Conservation (phyloP, 2,888 invertebrate species). For the Maniola hyperantus region DNA sequence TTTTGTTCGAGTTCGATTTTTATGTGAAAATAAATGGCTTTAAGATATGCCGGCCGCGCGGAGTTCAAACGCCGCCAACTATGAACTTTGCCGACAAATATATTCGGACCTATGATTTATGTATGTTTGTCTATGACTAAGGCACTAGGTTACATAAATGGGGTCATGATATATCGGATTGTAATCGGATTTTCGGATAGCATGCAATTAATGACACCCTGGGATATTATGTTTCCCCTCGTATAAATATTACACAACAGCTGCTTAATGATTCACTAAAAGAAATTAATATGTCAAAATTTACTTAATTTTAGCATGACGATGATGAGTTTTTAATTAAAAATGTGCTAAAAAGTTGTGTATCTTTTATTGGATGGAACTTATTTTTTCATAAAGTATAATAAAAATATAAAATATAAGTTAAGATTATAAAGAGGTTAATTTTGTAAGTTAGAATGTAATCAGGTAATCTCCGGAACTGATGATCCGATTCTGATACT, state of each 20-base stretch:
- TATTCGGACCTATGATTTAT: constrained; percentile 29
- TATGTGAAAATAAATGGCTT: constrained; percentile 72
- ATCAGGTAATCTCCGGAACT: no score
- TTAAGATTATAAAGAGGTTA: no score
- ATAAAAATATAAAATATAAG: no score
- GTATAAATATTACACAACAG: not conserved
- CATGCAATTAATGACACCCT: constrained; percentile 19
- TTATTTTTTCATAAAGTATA: no score
- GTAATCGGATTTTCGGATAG: constrained; percentile 24
- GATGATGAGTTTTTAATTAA: no score
- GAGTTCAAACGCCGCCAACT: constrained; percentile 33
- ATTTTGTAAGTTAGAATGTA: no score
- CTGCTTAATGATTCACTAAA: not conserved
- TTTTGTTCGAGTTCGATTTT: constrained; percentile 63
- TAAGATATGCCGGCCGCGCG: constrained; percentile 44
- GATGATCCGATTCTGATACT: no score
- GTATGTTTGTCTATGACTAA: constrained; percentile 20
- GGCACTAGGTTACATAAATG: constrained; percentile 14
- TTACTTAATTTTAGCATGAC: not conserved
- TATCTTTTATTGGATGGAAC: not conserved
- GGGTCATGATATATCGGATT: constrained; percentile 26
- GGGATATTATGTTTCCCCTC: constrained; percentile 6
- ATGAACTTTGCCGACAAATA: constrained; percentile 28
- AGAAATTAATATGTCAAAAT: not conserved
- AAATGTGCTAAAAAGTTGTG: not conserved